Conservation (phyloP, 2,797 vertebrate genomes). For the Falco peregrinus region DNA sequence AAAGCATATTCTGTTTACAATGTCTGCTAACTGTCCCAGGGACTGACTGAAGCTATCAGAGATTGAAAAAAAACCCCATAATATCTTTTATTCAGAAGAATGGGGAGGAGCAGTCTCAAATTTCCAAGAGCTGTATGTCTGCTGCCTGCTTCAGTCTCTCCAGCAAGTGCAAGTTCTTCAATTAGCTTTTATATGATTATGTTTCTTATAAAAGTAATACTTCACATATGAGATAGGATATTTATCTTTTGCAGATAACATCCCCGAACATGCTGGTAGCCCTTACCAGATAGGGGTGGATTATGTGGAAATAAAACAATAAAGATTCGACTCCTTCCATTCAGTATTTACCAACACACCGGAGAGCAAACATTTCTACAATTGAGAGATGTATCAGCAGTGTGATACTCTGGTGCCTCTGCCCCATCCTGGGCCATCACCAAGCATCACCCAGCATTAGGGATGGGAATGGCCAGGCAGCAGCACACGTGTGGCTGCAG, state of each 20-base stretch:
- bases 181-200: not conserved
- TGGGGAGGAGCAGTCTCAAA: not conserved
- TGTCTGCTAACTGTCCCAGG: not conserved
- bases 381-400: not conserved
- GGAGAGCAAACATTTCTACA: not conserved
- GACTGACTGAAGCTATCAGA: not conserved
- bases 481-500: not conserved
- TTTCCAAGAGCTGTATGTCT: not conserved
- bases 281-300: not conserved
- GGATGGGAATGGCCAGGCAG: rapidly evolving
- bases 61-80: rapidly evolving
- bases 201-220: not conserved
- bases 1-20: constrained; percentile 7
- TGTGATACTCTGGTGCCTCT: not conserved
- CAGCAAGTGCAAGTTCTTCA: not conserved
- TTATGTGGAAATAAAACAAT: not conserved
- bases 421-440: not conserved
- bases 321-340: too few relatives aligned
- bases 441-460: not conserved
- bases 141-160: not conserved
- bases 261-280: not conserved
- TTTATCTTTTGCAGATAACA: not conserved
- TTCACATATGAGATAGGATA: not conserved
- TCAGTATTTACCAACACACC: not conserved
- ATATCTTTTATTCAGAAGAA: not conserved